A percentile compares a stretch with the other conserved stretches of the same genome.
Conservation (phyloP, 2,888 invertebrate species). For the Arrhopalites spinosus region DNA sequence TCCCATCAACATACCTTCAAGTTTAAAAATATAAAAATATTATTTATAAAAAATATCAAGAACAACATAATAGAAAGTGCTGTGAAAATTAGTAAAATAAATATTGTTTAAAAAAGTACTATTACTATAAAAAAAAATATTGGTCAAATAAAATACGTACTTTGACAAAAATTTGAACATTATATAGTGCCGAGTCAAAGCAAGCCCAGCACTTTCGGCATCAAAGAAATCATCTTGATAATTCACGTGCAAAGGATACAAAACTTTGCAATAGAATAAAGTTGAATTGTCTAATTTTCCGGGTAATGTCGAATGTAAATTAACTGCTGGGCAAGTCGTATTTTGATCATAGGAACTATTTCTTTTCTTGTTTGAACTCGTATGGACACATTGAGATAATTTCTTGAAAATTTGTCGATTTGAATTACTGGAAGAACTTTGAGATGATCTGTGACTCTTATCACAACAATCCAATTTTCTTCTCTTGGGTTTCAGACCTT, state of each 20-base stretch:
- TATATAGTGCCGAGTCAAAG: conserved; percentile 5
- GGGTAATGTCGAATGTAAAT: neutral
- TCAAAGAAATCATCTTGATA: neutral
- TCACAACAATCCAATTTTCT: no score
- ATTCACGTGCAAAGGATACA: conserved; percentile 13
- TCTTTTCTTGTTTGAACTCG: no score
- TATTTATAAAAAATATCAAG: neutral
- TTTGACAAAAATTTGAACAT: conserved; percentile 15
- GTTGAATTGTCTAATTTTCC: conserved; percentile 22
- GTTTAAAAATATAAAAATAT: neutral
- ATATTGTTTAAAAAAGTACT: neutral
- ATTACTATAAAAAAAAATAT: neutral
- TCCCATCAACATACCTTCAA: conserved; percentile 23
- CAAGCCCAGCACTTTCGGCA: neutral
- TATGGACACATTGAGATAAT: no score
- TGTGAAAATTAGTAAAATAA: neutral
- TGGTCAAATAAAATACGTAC: neutral
- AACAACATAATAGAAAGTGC: neutral
- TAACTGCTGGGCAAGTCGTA: neutral
- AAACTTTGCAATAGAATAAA: conserved; percentile 5
- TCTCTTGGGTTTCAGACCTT: no score
- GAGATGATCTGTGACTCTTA: no score
- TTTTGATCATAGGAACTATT: no score
- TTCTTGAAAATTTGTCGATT: no score
- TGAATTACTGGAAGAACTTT: no score